phyloP scores from a whole-genome alignment of 2,113 vertebrate genomes.

The Lanius collurio region DNA sequence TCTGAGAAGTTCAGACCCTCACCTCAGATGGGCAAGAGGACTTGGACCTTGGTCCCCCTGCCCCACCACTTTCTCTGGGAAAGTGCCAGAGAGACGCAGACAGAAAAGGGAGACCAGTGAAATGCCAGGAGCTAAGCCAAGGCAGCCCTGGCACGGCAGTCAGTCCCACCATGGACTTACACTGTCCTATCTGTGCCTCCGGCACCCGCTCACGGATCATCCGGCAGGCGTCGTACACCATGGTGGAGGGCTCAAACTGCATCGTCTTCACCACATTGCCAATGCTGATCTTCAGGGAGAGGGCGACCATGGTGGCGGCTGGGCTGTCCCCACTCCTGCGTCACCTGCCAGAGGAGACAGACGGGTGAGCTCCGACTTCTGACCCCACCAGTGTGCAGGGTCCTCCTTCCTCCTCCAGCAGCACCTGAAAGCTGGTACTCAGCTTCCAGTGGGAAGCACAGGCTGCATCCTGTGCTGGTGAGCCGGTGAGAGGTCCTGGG shows the following conservation, averaged over 20 bases:
- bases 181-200: conserved; percentile 90
- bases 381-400: accelerated
- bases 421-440: accelerated
- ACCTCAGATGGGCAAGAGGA: not conserved
- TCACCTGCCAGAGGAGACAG: not conserved
- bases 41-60: not conserved
- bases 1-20: not conserved
- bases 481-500: not conserved
- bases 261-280: conserved; percentile 98
- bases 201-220: conserved; percentile 95
- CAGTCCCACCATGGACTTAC: conserved; percentile 74
- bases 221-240: conserved; percentile 95
- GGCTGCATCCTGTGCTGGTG: accelerated
- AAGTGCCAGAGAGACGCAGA: not conserved
- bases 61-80: not conserved
- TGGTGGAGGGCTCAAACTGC: conserved; percentile 98
- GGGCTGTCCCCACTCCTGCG: conserved; percentile 34
- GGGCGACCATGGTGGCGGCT: conserved; percentile 91
- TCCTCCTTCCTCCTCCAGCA: not conserved
- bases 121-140: not conserved
- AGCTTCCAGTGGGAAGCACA: not conserved
- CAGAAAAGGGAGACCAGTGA: not conserved
- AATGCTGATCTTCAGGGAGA: conserved; percentile 96
- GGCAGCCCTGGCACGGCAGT: accelerated
- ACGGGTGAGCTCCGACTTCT: not conserved